Percentiles rank a stretch among this genome's conserved stretches.
phyloP scores from a whole-genome alignment of 30 jellyfish, hydroid and myxozoan species.

The Aurelia coerulea region DNA sequence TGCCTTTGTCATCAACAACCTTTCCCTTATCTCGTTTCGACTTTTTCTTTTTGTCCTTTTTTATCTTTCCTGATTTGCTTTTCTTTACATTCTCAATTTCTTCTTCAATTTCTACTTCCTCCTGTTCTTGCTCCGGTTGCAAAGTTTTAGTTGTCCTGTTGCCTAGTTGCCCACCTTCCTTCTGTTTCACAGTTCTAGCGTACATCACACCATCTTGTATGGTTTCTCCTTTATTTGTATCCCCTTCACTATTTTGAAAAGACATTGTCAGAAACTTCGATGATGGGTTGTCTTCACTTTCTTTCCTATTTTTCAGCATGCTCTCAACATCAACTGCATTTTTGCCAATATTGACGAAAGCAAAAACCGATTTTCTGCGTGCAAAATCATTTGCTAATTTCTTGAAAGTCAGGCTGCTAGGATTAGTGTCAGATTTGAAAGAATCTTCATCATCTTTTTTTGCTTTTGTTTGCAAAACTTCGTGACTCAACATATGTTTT shows the following conservation, averaged over 20 bases:
- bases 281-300: slow-evolving; percentile 43
- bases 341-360: background rate
- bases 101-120: background rate
- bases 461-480: too few relatives aligned
- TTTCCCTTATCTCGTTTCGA: background rate
- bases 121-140: background rate
- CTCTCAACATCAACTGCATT: slow-evolving; percentile 24
- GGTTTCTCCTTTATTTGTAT: too few relatives aligned
- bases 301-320: slow-evolving; percentile 32
- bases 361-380: slow-evolving; percentile 12
- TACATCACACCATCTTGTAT: background rate
- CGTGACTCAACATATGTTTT: too few relatives aligned
- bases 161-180: too few relatives aligned
- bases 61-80: background rate
- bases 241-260: slow-evolving; percentile 7
- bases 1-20: background rate
- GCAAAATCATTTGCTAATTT: background rate
- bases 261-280: slow-evolving; percentile 38
- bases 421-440: too few relatives aligned
- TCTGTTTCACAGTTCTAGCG: background rate
- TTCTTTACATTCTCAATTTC: background rate
- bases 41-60: too few relatives aligned
- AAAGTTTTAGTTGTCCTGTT: too few relatives aligned
- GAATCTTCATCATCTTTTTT: too few relatives aligned
- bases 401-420: background rate